phyloP scores from a whole-genome alignment of 92 coral and sea anemone genomes.

The Scolanthus callimorphus region DNA sequence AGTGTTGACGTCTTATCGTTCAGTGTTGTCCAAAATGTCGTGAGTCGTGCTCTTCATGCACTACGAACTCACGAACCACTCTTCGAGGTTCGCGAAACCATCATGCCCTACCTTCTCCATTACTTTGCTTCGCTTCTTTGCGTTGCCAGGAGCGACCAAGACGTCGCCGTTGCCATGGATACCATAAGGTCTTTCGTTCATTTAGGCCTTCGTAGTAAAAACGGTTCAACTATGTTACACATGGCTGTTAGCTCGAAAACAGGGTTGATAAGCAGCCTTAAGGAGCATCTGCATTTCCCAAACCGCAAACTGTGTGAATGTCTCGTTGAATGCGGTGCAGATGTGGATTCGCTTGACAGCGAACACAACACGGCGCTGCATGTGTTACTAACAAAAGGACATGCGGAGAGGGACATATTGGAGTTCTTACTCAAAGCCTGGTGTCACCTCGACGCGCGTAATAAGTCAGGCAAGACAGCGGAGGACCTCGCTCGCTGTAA shows the following conservation, averaged over 20 bases:
- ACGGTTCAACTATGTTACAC: slow-evolving; percentile 60
- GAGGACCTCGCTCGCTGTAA: slow-evolving; percentile 57
- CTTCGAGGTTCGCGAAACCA: slow-evolving; percentile 60
- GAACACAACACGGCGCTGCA: slow-evolving; percentile 65
- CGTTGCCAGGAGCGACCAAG: slow-evolving; percentile 41
- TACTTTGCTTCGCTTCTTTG: slow-evolving; percentile 64
- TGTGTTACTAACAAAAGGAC: slow-evolving; percentile 64
- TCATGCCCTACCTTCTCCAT: slow-evolving; percentile 65
- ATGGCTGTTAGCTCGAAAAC: slow-evolving; percentile 55
- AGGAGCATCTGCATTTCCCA: slow-evolving; percentile 80
- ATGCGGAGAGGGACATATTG: slow-evolving; percentile 64
- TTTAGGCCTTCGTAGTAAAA: slow-evolving; percentile 54
- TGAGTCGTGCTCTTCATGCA: slow-evolving; percentile 43
- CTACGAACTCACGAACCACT: slow-evolving; percentile 37
- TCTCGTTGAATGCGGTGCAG: slow-evolving; percentile 60
- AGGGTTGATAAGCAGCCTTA: slow-evolving; percentile 67
- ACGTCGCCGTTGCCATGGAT: slow-evolving; percentile 38
- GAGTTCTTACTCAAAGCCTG: slow-evolving; percentile 47
- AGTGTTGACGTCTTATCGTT: slow-evolving; percentile 55
- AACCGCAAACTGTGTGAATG: slow-evolving; percentile 50
- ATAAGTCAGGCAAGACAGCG: slow-evolving; percentile 47
- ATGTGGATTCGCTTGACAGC: slow-evolving; percentile 42
- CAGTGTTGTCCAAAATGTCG: slow-evolving; percentile 45
- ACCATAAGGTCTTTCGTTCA: slow-evolving; percentile 49
- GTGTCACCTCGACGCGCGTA: slow-evolving; percentile 68